Percentiles rank a stretch among this genome's conserved stretches.
These are phyloP conservation scores for Chlorospingus flavigularis DNA, from an alignment of 2,797 vertebrate species.

Conservation along the genomic window DNA sequence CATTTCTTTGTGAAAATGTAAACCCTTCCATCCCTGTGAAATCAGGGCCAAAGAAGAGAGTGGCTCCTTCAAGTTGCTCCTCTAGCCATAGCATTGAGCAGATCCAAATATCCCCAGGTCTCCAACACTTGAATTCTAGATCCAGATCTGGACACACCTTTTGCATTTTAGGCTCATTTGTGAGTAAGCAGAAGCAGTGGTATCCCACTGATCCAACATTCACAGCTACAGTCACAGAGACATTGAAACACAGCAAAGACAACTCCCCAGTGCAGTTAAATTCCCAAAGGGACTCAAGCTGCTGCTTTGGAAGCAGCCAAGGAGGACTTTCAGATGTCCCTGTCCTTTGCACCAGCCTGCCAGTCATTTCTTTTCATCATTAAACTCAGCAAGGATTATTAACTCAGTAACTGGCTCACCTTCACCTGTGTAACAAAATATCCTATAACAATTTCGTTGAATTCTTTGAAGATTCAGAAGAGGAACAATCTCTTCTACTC, in stretches of 20 bases:
- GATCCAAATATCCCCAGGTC: neutral
- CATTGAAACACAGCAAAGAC: neutral
- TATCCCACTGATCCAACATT: neutral
- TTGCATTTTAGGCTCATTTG: neutral
- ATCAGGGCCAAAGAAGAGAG: neutral
- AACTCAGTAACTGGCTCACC: slow-evolving; percentile 24
- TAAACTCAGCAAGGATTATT: slow-evolving; percentile 41
- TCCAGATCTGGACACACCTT: neutral
- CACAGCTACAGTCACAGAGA: neutral
- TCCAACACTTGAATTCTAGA: neutral
- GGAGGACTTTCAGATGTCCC: slow-evolving; percentile 10
- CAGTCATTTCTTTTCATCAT: slow-evolving; percentile 47
- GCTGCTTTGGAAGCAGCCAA: slow-evolving; percentile 15
- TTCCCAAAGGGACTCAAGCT: neutral
- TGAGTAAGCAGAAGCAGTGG: neutral
- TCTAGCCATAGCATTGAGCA: neutral
- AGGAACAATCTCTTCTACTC: neutral
- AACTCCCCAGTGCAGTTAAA: neutral
- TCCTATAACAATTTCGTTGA: slow-evolving; percentile 21
- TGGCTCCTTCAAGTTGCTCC: neutral
- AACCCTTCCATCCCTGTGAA: neutral
- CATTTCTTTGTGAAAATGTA: neutral
- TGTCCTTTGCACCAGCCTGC: slow-evolving; percentile 3
- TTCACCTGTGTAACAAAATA: neutral
- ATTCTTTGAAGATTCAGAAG: slow-evolving; percentile 19